phyloP scores from a whole-genome alignment of 2,888 invertebrate species.

The Atethmia centrago region DNA sequence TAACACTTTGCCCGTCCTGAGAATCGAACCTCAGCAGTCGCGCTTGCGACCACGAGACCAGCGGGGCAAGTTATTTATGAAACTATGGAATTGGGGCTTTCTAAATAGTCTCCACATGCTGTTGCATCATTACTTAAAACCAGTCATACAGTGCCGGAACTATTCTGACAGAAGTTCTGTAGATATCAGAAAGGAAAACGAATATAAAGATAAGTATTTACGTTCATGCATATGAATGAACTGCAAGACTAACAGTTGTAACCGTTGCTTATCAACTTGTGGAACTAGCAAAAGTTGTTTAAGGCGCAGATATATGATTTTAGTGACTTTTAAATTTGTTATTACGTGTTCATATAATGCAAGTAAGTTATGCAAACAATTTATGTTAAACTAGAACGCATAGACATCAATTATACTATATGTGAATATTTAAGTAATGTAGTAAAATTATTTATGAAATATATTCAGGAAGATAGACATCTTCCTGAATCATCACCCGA shows the following conservation, averaged over 20 bases:
- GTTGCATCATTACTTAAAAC: slow-evolving; percentile 6
- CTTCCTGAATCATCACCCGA: too few species aligned
- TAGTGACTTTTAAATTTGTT: too few species aligned
- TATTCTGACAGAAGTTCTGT: slow-evolving; percentile 51
- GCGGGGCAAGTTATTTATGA: not conserved
- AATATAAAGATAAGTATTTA: slow-evolving; percentile 62
- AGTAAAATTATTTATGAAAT: too few species aligned
- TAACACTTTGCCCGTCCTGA: not conserved
- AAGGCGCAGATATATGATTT: too few species aligned
- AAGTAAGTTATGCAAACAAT: too few species aligned
- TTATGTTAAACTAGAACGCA: too few species aligned
- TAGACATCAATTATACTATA: too few species aligned
- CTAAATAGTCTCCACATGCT: not conserved
- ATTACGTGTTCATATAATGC: too few species aligned
- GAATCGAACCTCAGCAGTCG: not conserved
- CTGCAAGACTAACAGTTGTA: slow-evolving; percentile 58
- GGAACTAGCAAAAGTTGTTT: slow-evolving; percentile 49
- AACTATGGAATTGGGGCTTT: not conserved
- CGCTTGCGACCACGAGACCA: not conserved
- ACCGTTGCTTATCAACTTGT: slow-evolving; percentile 54
- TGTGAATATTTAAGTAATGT: too few species aligned
- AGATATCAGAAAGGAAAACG: slow-evolving; percentile 52
- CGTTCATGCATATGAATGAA: slow-evolving; percentile 59
- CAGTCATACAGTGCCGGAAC: slow-evolving; percentile 5
- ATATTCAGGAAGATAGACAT: too few species aligned